Conservation (phyloP, 1,140 invertebrate genomes). For the Drosophila bipectinata region DNA sequence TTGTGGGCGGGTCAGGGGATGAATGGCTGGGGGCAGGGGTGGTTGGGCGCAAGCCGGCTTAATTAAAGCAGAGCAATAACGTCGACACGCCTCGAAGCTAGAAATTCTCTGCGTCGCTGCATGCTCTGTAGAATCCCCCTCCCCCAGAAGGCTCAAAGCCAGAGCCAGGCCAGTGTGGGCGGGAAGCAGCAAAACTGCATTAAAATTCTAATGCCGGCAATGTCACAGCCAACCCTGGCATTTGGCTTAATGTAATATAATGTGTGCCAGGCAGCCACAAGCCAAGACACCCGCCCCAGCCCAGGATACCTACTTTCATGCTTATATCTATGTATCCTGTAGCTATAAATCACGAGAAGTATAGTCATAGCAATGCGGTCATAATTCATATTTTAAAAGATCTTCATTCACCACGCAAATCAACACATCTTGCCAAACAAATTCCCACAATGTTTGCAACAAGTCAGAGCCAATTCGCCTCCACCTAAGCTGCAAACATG, state of each 20-base stretch:
- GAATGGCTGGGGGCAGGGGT: background rate
- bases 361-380: slow-evolving; percentile 13
- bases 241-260: slow-evolving; percentile 17
- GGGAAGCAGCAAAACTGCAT: slow-evolving; percentile 68
- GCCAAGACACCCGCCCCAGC: too few relatives aligned
- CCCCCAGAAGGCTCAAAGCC: background rate
- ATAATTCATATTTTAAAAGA: slow-evolving; percentile 44
- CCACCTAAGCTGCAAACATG: slow-evolving; percentile 63
- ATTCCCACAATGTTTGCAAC: slow-evolving; percentile 49
- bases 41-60: slow-evolving; percentile 37
- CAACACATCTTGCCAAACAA: slow-evolving; percentile 35
- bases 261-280: background rate
- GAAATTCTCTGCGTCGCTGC: slow-evolving; percentile 33
- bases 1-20: slow-evolving; percentile 11
- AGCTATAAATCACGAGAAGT: slow-evolving; percentile 18
- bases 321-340: slow-evolving; percentile 2
- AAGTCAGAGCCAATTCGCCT: slow-evolving; percentile 62
- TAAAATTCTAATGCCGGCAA: slow-evolving; percentile 69
- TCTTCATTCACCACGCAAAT: slow-evolving; percentile 23
- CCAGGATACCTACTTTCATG: slow-evolving; percentile 3
- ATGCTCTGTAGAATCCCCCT: background rate
- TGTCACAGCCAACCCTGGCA: slow-evolving; percentile 51
- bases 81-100: slow-evolving; percentile 64
- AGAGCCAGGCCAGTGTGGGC: slow-evolving; percentile 30
- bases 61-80: slow-evolving; percentile 71